Conservation (phyloP, 2,797 vertebrate species). For the Amphiprion clarkii region DNA sequence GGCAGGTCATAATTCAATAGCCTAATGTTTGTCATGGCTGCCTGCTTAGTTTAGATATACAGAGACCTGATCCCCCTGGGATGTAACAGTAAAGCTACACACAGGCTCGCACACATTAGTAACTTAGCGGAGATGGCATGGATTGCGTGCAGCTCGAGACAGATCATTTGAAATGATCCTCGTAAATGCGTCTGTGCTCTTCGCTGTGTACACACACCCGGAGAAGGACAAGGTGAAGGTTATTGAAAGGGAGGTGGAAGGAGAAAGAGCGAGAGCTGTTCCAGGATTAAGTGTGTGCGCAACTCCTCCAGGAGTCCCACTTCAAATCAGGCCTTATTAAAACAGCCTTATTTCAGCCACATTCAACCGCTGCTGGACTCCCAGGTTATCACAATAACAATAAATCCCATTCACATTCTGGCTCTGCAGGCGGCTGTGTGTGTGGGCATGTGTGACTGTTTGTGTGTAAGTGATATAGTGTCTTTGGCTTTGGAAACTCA, state of each 20-base stretch:
- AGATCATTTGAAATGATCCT: slow-evolving; percentile 70
- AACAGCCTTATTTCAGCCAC: slow-evolving; percentile 82
- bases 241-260: slow-evolving; percentile 35
- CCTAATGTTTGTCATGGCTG: slow-evolving; percentile 74
- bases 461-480: slow-evolving; percentile 62
- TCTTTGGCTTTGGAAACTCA: slow-evolving; percentile 83
- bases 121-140: slow-evolving; percentile 61
- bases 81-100: slow-evolving; percentile 42
- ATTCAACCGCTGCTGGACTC: slow-evolving; percentile 79
- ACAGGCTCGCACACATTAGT: slow-evolving; percentile 41
- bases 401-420: slow-evolving; percentile 85
- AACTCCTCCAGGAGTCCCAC: slow-evolving; percentile 70
- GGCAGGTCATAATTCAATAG: slow-evolving; percentile 73
- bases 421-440: slow-evolving; percentile 45
- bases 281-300: slow-evolving; percentile 34
- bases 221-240: slow-evolving; percentile 38
- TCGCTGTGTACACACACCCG: slow-evolving; percentile 36
- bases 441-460: slow-evolving; percentile 42
- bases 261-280: slow-evolving; percentile 27
- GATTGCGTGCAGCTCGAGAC: slow-evolving; percentile 61
- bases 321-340: slow-evolving; percentile 85
- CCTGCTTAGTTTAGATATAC: slow-evolving; percentile 67
- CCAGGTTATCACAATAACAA: slow-evolving; percentile 91
- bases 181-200: slow-evolving; percentile 57
- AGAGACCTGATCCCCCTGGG: slow-evolving; percentile 60